phyloP scores from a whole-genome alignment of 2,797 vertebrate genomes.

The Gobionotothen gibberifrons region DNA sequence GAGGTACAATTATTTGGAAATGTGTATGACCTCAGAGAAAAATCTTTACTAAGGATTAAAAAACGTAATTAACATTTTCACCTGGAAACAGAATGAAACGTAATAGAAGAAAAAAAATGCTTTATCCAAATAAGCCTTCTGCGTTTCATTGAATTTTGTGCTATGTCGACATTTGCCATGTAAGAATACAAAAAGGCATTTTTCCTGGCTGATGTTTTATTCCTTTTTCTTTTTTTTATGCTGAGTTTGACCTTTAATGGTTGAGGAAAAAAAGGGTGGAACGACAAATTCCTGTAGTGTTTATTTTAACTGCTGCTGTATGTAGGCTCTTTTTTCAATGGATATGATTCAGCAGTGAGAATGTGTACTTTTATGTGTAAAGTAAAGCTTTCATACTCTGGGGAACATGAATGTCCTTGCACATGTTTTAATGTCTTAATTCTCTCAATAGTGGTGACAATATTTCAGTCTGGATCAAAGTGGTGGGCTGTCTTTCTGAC shows the following conservation, averaged over 20 bases:
- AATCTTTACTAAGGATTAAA: conserved; percentile 25
- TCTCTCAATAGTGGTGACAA: not conserved
- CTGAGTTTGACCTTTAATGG: conserved; percentile 25
- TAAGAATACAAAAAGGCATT: conserved; percentile 21
- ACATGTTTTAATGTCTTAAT: not conserved
- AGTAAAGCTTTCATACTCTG: not conserved
- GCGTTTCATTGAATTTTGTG: conserved; percentile 22
- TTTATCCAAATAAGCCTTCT: conserved; percentile 3
- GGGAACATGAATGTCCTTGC: not conserved
- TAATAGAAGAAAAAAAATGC: not conserved
- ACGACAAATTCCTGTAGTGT: not conserved
- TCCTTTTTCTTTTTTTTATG: conserved; percentile 2
- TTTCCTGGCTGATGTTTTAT: conserved; percentile 26
- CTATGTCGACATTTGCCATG: conserved; percentile 40
- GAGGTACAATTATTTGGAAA: conserved; percentile 42
- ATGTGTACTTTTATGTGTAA: not conserved
- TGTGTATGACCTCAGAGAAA: conserved; percentile 26
- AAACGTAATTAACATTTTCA: conserved; percentile 38
- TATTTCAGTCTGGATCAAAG: not conserved
- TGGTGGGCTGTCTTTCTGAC: no score
- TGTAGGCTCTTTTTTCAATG: not conserved
- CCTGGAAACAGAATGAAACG: conserved; percentile 14
- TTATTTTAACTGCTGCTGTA: conserved; percentile 3
- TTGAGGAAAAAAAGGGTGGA: not conserved
- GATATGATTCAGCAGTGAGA: not conserved